A percentile compares a stretch with the other conserved stretches of the same genome.
These are phyloP conservation scores for Phyllostomus discolor DNA, from an alignment of 2,113 vertebrate species.

Conservation along the genomic window DNA sequence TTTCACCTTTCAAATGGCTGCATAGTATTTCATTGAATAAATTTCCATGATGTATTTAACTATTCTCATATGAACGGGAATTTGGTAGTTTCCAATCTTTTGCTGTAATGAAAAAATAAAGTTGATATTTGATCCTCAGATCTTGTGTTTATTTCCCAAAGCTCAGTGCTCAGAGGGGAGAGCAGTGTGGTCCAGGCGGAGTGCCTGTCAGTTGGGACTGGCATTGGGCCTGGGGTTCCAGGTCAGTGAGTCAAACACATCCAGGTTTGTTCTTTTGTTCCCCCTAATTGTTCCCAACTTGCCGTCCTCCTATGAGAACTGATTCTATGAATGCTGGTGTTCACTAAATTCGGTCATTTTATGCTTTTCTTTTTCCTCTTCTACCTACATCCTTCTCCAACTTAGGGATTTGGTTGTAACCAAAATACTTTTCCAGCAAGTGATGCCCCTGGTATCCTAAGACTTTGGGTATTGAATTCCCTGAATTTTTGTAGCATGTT, in stretches of 20 bases:
- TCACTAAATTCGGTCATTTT: background rate
- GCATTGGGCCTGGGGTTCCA: background rate
- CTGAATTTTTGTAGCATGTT: background rate
- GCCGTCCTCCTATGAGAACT: background rate
- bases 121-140: background rate
- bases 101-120: slow-evolving; percentile 9
- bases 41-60: background rate
- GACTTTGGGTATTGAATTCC: background rate
- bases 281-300: background rate
- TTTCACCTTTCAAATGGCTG: background rate
- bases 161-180: background rate
- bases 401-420: background rate
- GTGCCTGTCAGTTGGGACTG: background rate
- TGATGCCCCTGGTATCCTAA: background rate
- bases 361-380: background rate
- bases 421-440: background rate
- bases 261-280: background rate
- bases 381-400: background rate
- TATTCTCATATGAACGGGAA: background rate
- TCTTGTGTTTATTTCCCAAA: background rate
- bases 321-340: background rate
- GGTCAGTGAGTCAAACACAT: background rate
- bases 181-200: background rate
- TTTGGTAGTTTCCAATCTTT: background rate
- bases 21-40: background rate